These are phyloP conservation scores for Silurus glanis DNA, from an alignment of 2,113 vertebrate genomes.

Conservation along the genomic window DNA sequence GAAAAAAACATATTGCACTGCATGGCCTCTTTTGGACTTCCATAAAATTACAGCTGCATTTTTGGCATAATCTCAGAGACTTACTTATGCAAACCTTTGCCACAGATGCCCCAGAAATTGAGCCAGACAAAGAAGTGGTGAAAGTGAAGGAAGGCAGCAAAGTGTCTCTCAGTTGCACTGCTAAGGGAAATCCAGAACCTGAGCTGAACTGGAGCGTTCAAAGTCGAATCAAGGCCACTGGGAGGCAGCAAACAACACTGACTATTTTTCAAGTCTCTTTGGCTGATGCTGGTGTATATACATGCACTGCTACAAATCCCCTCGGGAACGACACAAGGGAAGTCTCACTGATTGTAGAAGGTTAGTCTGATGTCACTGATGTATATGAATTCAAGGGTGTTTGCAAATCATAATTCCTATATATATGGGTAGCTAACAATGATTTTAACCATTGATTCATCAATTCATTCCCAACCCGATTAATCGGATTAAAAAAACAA, in stretches of 20 bases:
- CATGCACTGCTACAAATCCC: slow-evolving; percentile 64
- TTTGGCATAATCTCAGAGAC: not conserved
- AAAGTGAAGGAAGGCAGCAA: not conserved
- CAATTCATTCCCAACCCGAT: too few species aligned
- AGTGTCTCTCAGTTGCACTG: slow-evolving; percentile 56
- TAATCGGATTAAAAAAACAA: too few species aligned
- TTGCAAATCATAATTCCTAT: too few species aligned
- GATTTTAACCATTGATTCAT: too few species aligned
- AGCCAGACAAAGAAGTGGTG: rapidly evolving
- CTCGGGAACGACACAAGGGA: slow-evolving; percentile 44
- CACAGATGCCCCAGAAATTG: slow-evolving; percentile 59
- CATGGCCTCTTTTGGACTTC: too few species aligned
- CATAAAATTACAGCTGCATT: too few species aligned
- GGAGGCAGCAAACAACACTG: slow-evolving; percentile 43
- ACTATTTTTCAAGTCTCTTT: slow-evolving; percentile 58
- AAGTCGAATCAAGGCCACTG: slow-evolving; percentile 32
- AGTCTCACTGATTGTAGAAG: slow-evolving; percentile 49
- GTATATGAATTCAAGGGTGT: not conserved
- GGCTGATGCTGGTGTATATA: slow-evolving; percentile 58
- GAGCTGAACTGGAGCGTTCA: slow-evolving; percentile 14
- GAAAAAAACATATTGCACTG: too few species aligned
- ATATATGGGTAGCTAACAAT: not conserved
- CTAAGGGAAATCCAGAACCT: slow-evolving; percentile 60
- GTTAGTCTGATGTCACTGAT: slow-evolving; percentile 39
- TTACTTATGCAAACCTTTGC: not conserved